Percentiles rank a stretch among this genome's conserved stretches.
Evolutionary conservation across 2,888 invertebrate genomes (phyloP).

Genomic region (Athalia rosae): DNA sequence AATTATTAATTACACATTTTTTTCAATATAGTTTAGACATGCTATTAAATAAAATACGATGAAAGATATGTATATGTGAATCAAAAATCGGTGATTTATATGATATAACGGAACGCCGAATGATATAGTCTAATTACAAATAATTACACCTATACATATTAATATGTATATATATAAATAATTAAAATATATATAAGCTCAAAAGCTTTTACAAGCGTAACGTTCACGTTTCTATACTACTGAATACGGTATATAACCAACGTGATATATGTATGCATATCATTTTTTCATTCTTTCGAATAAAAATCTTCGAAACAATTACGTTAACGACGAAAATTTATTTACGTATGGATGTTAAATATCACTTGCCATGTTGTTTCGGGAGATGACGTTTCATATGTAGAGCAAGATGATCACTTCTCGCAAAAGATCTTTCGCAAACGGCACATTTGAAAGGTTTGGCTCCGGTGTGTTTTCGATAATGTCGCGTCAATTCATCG

Average conservation of each 20-base stretch:
- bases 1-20: neutral
- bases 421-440: conserved; percentile 95
- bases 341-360: conserved; percentile 56
- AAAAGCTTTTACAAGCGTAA: too few relatives aligned
- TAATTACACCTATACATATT: neutral
- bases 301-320: neutral
- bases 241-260: too few relatives aligned
- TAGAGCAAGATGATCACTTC: conserved; percentile 95
- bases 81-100: too few relatives aligned
- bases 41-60: neutral
- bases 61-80: neutral
- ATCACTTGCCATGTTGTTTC: conserved; percentile 84
- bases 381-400: conserved; percentile 98
- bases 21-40: neutral
- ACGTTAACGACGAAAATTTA: neutral
- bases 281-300: too few relatives aligned
- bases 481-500: conserved; percentile 96
- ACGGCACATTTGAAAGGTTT: conserved; percentile 98
- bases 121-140: neutral
- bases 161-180: neutral
- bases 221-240: too few relatives aligned
- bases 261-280: too few relatives aligned
- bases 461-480: conserved; percentile 97
- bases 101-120: neutral
- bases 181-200: neutral